Conservation (phyloP, 2,888 invertebrate species). For the Torymus texanus region DNA sequence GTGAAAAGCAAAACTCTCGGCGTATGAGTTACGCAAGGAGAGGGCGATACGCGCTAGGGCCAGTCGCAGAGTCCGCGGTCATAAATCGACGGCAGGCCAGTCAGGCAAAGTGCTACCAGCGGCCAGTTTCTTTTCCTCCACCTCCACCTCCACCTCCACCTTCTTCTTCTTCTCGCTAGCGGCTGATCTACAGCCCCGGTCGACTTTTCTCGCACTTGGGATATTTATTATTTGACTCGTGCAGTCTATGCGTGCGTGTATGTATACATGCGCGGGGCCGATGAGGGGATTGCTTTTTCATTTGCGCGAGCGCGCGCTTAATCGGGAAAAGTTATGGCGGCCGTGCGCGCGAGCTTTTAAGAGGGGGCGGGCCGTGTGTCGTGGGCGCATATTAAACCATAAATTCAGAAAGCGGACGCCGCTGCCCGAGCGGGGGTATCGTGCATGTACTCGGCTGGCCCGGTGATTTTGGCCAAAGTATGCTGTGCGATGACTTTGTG, state of each 20-base stretch:
- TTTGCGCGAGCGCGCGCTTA: constrained; percentile 68
- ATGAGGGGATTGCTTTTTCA: constrained; percentile 72
- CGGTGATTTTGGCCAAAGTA: too few species aligned
- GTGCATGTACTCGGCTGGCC: too few species aligned
- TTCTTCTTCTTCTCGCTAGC: too few species aligned
- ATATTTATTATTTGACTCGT: constrained; percentile 58
- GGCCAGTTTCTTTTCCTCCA: background rate
- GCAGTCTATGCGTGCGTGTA: constrained; percentile 8
- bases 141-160: background rate
- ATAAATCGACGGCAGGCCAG: background rate
- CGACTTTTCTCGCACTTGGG: constrained; percentile 51
- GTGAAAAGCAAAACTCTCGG: background rate
- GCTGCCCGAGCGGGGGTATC: background rate
- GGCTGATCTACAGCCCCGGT: constrained; percentile 46
- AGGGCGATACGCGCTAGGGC: background rate
- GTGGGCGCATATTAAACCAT: constrained; percentile 71
- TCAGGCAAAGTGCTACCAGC: constrained; percentile 1
- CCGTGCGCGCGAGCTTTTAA: constrained; percentile 11
- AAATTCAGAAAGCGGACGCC: constrained; percentile 64
- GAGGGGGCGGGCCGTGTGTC: constrained; percentile 43
- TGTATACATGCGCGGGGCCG: background rate
- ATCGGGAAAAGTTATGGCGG: constrained; percentile 73
- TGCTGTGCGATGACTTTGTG: too few species aligned
- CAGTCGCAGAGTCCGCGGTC: too few species aligned
- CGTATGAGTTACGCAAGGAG: background rate